Evolutionary conservation across 1,140 invertebrate genomes (phyloP).

Genomic region (Phthorimaea operculella): DNA sequence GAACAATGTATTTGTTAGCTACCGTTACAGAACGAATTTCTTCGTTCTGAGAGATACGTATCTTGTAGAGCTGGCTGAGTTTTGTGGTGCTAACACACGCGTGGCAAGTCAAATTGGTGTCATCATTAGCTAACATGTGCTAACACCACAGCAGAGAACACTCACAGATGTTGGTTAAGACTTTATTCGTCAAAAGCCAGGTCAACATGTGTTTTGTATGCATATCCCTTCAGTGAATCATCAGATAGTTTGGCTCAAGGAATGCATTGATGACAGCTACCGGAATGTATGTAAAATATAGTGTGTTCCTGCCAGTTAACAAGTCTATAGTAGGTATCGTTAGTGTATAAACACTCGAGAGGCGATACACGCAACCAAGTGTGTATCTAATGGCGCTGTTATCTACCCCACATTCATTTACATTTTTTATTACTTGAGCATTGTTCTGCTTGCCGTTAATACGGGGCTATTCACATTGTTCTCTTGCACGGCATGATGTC

Average conservation of each 20-base stretch:
- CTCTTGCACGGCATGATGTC: conserved; percentile 33
- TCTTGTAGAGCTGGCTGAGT: conserved; percentile 1
- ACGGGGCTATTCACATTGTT: conserved; percentile 35
- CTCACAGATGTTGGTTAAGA: conserved; percentile 34
- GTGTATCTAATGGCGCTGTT: conserved; percentile 10
- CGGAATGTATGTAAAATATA: too few relatives aligned
- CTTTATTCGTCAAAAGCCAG: conserved; percentile 25
- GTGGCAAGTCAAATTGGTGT: conserved; percentile 22
- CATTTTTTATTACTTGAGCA: conserved; percentile 35
- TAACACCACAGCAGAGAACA: conserved; percentile 32
- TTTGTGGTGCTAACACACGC: conserved; percentile 23
- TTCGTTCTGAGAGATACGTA: too few relatives aligned
- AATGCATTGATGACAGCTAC: too few relatives aligned
- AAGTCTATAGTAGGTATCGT: too few relatives aligned
- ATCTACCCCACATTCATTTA: conserved; percentile 30
- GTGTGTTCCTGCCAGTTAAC: too few relatives aligned
- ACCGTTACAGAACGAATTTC: conserved; percentile 5
- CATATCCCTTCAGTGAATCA: conserved; percentile 25
- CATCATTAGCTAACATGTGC: conserved; percentile 41
- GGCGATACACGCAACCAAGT: not conserved
- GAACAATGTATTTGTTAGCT: conserved; percentile 8
- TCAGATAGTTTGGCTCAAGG: not conserved
- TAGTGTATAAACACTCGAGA: not conserved
- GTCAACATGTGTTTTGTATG: conserved; percentile 26
- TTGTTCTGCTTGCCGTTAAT: conserved; percentile 35